Base-by-base conservation (phyloP, 2,888 invertebrate genomes). In the Scaptomyza reducta region DNA sequence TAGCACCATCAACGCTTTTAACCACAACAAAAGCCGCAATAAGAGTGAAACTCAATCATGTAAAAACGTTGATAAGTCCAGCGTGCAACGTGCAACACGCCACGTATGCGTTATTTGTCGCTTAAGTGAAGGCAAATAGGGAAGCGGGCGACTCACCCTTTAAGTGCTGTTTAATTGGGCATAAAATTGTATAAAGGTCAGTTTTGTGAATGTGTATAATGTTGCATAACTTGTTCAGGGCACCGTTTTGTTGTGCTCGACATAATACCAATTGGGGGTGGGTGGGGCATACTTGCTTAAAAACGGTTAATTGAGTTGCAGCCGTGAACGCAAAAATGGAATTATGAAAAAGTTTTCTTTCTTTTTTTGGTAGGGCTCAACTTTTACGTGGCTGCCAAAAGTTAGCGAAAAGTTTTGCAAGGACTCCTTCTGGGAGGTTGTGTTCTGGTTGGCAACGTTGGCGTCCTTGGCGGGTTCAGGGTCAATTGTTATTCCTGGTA, bases 231-330 rank as follows among this genome's bases (percentile, higher is more conserved):
- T 29, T 13, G 29, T 22, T 41, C 10, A 16, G 22, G 13, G 33
- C 31, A 31, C 29, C 7, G 10, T n/a, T 42, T 29, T 1, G 41
- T 35, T 45, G 7, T 10, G 2, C 6, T 31, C 13, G 29, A 18
- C 40, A 55, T 41, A 53, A 58, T 53, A 31, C 56, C 64, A 79
- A 18, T 40, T 31, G 13, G 11, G n/a, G 22, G 6, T 11, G 7
- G 44, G 50, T 29, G 35, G n/a, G 14, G 46, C 22, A 31, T 10
- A 33, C 27, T 69, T 49, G 65, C 40, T 44, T 22, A 67, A 68
- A 64, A 74, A 62, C 51, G 59, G 75, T 67, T 80, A 82, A 82
- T 87, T 77, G 67, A 79, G 70, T 76, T 81, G 35, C 41, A 56
- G 57, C 46, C 62, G 56, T 62, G 69, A 56, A 55, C 41, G 53